Base-by-base conservation (phyloP, 2,888 invertebrate genomes). In the Anoplius nigerrimus region DNA sequence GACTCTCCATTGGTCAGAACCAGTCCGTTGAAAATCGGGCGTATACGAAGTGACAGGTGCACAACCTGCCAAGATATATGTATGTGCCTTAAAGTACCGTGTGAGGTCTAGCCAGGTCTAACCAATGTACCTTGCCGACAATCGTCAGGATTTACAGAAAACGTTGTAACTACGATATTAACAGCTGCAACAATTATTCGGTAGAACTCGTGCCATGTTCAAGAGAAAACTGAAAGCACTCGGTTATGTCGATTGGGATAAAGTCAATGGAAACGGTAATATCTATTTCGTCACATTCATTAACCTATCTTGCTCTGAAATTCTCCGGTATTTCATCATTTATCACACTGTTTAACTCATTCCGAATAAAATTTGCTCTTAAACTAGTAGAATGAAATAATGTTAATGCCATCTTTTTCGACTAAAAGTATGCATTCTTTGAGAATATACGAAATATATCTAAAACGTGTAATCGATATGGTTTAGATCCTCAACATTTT, bases 221-320 rank as follows among this genome's bases (percentile, higher is more conserved):
- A 93, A 93, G 87, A 90, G 94, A 77, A 95, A 96, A 88, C 89
- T 97, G 22, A 91, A 91, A 80, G 95, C 96, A 5, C 89, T 97
- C 62, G 93, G 94, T 64, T 95, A 96, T 88, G 93, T 94, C 52
- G 92, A 93, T 72, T 93, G 93, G 58, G 92, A 93, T 60, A 91
- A 91, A 71, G 92, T 96, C 67, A 92, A 93, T 84, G 94, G 96
- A 95, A 92, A 93, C 83, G 94, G 96, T 95, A 90, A 90, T 83
- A 68, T 15, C 16, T n/a, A 21, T 4, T 20, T 21, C 52, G 52
- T 11, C 16, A 24, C 42, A 46, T 52, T 68, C 22, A 6, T 46
- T 62, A 54, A 62, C 45, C 27, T 45, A 18, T 58, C 2, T 21
- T 4, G 15, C 21, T 43, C 0, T 2, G 43, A 22, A 53, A 24